Percentiles rank a stretch among this genome's conserved stretches.
Conservation (phyloP, 2,797 vertebrate genomes). For the Paedocypris micromegethes region DNA sequence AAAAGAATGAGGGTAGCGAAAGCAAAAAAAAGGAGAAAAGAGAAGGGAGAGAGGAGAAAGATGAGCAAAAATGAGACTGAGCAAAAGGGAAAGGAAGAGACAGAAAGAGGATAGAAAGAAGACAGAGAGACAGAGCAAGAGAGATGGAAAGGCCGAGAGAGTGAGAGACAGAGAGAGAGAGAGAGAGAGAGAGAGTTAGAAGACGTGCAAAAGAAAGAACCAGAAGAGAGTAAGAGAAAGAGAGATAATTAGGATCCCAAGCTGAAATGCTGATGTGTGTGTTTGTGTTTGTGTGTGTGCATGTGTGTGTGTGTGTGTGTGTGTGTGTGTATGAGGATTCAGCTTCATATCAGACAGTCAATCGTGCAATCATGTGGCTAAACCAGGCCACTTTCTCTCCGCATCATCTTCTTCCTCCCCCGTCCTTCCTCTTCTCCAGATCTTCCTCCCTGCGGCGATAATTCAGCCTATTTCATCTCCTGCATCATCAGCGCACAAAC, state of each 20-base stretch:
- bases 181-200: no score
- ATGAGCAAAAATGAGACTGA: no score
- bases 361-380: slow-evolving; percentile 40
- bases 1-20: no score
- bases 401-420: slow-evolving; percentile 31
- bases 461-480: slow-evolving; percentile 54
- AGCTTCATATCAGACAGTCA: background rate
- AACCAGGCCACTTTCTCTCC: slow-evolving; percentile 53
- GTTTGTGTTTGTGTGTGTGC: background rate
- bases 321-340: background rate
- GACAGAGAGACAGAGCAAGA: no score
- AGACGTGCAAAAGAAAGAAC: no score
- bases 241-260: background rate
- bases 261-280: background rate
- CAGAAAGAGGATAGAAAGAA: no score
- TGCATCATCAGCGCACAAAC: slow-evolving; percentile 39
- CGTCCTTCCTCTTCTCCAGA: slow-evolving; percentile 41
- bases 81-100: no score
- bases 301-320: background rate
- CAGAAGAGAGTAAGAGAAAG: no score
- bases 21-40: no score
- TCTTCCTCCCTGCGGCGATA: slow-evolving; percentile 52
- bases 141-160: no score
- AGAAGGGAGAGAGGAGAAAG: no score
- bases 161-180: no score